A percentile compares a stretch with the other conserved stretches of the same genome.
Evolutionary conservation across 2,888 invertebrate genomes (phyloP).

Genomic region (Abrostola triplasia): DNA sequence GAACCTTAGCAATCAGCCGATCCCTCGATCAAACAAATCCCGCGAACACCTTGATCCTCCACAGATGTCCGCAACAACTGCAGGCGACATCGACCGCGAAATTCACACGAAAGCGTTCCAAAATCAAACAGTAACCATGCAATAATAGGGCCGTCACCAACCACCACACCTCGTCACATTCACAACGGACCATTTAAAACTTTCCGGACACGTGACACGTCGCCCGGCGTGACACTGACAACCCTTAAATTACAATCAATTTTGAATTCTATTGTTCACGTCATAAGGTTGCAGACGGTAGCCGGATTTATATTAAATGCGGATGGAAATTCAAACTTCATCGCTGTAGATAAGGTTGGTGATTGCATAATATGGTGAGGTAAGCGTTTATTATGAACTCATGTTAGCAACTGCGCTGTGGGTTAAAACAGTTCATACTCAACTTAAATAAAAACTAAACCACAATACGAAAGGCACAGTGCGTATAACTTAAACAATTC

Average conservation of each 20-base stretch:
- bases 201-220: constrained; percentile 56
- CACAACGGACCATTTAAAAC: constrained; percentile 77
- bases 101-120: constrained; percentile 28
- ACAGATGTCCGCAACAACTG: background rate
- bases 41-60: background rate
- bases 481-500: too few species aligned
- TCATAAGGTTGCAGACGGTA: constrained; percentile 15
- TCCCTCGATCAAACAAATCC: background rate
- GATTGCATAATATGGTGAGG: constrained; percentile 12
- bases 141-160: constrained; percentile 75
- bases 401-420: constrained; percentile 2
- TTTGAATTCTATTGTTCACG: constrained; percentile 21
- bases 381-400: constrained; percentile 7
- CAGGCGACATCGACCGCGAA: constrained; percentile 22
- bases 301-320: constrained; percentile 16
- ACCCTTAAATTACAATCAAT: constrained; percentile 24
- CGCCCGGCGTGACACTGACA: constrained; percentile 10
- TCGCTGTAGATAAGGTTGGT: constrained; percentile 14
- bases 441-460: constrained; percentile 1
- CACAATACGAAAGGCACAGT: background rate
- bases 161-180: constrained; percentile 71
- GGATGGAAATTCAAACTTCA: constrained; percentile 25
- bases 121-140: constrained; percentile 64
- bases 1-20: too few species aligned
- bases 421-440: constrained; percentile 3